Percentiles rank a stretch among this genome's conserved stretches.
phyloP scores from a whole-genome alignment of 2,797 vertebrate genomes.

The Merluccius polli region DNA sequence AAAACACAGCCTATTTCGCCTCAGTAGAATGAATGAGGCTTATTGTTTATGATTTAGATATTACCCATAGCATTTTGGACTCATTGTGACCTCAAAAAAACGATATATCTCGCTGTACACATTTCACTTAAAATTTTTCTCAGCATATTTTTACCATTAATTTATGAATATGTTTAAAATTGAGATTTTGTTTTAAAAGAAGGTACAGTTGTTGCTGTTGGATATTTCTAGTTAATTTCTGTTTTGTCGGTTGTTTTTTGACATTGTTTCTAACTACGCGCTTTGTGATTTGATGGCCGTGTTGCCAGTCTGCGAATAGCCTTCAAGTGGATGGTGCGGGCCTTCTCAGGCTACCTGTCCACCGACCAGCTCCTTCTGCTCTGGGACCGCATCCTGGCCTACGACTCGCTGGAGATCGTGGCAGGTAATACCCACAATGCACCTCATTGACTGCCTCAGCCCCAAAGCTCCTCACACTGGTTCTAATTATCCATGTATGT shows the following conservation, averaged over 20 bases:
- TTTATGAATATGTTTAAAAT: neutral
- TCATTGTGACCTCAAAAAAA: neutral
- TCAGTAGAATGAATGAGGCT: neutral
- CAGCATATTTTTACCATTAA: neutral
- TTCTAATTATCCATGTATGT: neutral
- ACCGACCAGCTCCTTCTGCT: slow-evolving; percentile 96
- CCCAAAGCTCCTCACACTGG: neutral
- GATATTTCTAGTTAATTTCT: neutral
- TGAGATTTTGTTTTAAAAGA: neutral
- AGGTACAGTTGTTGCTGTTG: neutral
- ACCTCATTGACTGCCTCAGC: neutral
- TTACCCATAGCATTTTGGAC: neutral
- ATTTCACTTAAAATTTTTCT: neutral
- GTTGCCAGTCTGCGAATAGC: slow-evolving; percentile 86
- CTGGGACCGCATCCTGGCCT: slow-evolving; percentile 96
- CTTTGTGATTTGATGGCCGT: slow-evolving; percentile 7
- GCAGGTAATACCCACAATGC: slow-evolving; percentile 72
- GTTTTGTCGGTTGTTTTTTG: neutral
- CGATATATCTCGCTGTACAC: no score
- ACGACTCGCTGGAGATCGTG: slow-evolving; percentile 91
- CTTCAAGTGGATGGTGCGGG: slow-evolving; percentile 98
- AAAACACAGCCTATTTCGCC: slow-evolving; percentile 10
- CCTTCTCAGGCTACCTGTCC: slow-evolving; percentile 95
- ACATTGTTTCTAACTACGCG: neutral
- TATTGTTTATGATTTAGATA: neutral